Evolutionary conservation across 2,113 vertebrate species (phyloP), one percentile per base, ranked within the genome.

Genomic region (Xerus inauris): DNA sequence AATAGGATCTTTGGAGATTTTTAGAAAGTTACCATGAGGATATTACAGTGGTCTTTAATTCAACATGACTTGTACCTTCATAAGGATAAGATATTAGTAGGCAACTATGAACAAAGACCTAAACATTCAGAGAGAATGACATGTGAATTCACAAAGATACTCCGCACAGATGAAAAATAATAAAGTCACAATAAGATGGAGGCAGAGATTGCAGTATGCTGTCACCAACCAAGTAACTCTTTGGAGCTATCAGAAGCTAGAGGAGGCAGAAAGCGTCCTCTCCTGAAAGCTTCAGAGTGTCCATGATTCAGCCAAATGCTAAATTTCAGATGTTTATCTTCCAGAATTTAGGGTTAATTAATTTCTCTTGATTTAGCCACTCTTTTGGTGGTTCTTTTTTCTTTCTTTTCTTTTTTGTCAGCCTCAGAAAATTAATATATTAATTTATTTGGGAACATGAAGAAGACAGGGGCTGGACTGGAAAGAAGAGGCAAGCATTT

Each of bases 141-240:
- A 6, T 5, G 13, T 26, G 24, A 73, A 95, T n/a, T 69, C n/a
- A 40, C 26, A 47, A 40, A 38, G 22, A 51, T 11, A 59, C 19
- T 38, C 2, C 35, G 7, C n/a, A 71, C 20, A 49, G 8, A 51
- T 42, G 6, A 24, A 73, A 57, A 4, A 9, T 5, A 54, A 51
- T n/a, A 30, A 51, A 71, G 1, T 4, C 11, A 1, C 3, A 0
- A 42, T 35, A n/a, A 14, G 1, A 3, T 7, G 16, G 7, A 65
- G 3, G 10, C 11, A 59, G 40, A 72, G 38, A 8, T 1, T 32
- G 30, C 2, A 12, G 11, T 6, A 3, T 0, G 3, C 0, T n/a
- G 0, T 35, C 4, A 30, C 35, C 91, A 47, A 65, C 2, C 32
- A 26, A 32, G 0, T 4, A 30, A 32, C 6, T 16, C 10, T 0